Evolutionary conservation across 1,140 invertebrate genomes (phyloP).

Genomic region (Drosophila pruinosa): DNA sequence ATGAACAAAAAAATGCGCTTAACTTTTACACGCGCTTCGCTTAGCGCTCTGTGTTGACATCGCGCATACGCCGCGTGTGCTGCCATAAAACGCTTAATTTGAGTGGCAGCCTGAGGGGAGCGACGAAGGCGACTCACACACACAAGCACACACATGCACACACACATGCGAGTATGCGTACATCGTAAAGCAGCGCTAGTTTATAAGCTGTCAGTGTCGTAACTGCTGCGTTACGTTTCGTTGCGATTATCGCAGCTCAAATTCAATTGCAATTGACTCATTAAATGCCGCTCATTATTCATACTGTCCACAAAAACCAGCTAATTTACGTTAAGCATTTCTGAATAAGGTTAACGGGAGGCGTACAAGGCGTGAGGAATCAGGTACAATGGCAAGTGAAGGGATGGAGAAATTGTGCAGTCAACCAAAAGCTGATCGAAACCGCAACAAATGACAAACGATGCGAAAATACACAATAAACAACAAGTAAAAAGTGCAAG

Average conservation of each 20-base stretch:
- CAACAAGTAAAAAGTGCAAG: not conserved
- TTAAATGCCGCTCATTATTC: constrained; percentile 73
- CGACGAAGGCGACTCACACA: constrained; percentile 15
- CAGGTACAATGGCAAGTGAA: not conserved
- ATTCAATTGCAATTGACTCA: constrained; percentile 75
- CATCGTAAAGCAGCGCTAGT: constrained; percentile 16
- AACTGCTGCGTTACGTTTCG: not conserved
- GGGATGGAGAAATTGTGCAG: constrained; percentile 34
- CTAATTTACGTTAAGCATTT: constrained; percentile 80
- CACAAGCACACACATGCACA: constrained; percentile 20
- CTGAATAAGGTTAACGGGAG: constrained; percentile 70
- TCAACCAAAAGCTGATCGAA: constrained; percentile 72
- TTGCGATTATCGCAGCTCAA: constrained; percentile 36
- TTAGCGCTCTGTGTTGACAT: constrained; percentile 21
- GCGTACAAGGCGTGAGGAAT: no score
- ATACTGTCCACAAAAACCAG: constrained; percentile 71
- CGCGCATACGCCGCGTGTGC: constrained; percentile 57
- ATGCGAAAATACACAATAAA: constrained; percentile 64
- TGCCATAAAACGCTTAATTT: constrained; percentile 72
- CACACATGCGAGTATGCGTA: constrained; percentile 4
- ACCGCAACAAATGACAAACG: constrained; percentile 80
- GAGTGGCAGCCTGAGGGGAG: constrained; percentile 21
- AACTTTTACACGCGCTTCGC: constrained; percentile 23
- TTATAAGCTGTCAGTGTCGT: constrained; percentile 27
- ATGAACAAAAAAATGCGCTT: constrained; percentile 42